Percentiles rank a stretch among this genome's conserved stretches.
Conservation (phyloP, 1,140 invertebrate species). For the Archivesica marissinica region DNA sequence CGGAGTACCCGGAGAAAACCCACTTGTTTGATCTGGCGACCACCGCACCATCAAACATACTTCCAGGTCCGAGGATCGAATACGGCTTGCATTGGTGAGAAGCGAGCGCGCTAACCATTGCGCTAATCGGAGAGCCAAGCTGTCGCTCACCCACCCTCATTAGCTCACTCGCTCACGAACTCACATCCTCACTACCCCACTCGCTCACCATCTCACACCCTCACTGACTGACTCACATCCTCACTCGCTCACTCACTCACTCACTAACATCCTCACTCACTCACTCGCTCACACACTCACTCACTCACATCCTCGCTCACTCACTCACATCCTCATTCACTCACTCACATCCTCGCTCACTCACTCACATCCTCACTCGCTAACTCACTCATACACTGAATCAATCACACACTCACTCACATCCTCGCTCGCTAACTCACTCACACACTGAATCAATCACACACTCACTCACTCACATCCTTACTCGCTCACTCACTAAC, state of each 20-base stretch:
- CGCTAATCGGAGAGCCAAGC: not conserved
- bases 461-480: not conserved
- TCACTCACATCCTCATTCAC: not conserved
- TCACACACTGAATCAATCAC: not conserved
- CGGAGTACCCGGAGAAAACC: not conserved
- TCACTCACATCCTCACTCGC: not conserved
- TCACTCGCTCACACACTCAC: not conserved
- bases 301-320: not conserved
- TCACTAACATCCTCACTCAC: not conserved
- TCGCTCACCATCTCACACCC: not conserved
- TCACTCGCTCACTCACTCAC: not conserved
- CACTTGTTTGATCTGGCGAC: not conserved
- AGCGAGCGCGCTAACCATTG: not conserved
- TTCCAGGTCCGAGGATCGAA: too few species aligned
- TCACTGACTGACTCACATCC: not conserved
- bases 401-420: not conserved
- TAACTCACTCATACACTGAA: not conserved
- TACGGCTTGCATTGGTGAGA: too few species aligned
- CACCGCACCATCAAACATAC: not conserved
- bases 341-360: not conserved
- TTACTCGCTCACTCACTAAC: not conserved
- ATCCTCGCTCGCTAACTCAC: not conserved
- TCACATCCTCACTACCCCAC: not conserved
- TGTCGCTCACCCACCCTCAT: not conserved
- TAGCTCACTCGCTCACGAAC: not conserved